Evolutionary conservation across 2,888 invertebrate species (phyloP), one percentile per base, ranked within the genome.

Genomic region (Caenorhabditis imperialis): DNA sequence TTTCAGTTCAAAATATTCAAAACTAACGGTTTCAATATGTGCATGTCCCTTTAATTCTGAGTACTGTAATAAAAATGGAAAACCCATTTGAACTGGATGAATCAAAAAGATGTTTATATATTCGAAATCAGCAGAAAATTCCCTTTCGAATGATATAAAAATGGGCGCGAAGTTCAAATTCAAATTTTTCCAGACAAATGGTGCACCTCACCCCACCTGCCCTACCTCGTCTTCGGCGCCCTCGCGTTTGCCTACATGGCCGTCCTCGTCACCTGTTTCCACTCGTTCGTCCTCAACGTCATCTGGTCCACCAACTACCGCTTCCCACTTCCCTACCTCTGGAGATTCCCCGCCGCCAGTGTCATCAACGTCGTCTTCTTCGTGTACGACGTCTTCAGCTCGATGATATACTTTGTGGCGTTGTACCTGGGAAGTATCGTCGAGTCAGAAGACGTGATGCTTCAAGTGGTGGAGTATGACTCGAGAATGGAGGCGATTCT

Each of bases 211-310:
- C 40, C 40, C 18, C 16, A 40, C 48, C 33, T 30, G 8, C 48
- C 33, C 4, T 47, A 16, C 48, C 48, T 47, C 6, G 27, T 30
- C 23, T 30, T 47, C 25, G 27, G 27, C 3, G 16, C 23, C 48
- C 33, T 10, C 5, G 6, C 33, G 2, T 47, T 30, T 12, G 27
- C n/a, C 48, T 47, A 27, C 25, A 27, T 47, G 27, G 27, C 18
- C 4, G 27, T 47, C 25, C 33, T 30, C 4, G 22, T 51, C 35
- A 37, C 33, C 50, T 38, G 35, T 3, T 51, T 22, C 35, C 51
- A 22, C 25, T 35, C 35, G 35, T n/a, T 51, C 35, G 35, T 38
- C 12, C 35, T 51, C 51, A 22, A 27, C 14, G 27, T 47, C 48
- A 30, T 47, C 48, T 47, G 27, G 27, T 16, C 16, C 25, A 30